These are phyloP conservation scores for Propithecus perrieri DNA, from an alignment of 2,797 vertebrate genomes.

Conservation along the genomic window DNA sequence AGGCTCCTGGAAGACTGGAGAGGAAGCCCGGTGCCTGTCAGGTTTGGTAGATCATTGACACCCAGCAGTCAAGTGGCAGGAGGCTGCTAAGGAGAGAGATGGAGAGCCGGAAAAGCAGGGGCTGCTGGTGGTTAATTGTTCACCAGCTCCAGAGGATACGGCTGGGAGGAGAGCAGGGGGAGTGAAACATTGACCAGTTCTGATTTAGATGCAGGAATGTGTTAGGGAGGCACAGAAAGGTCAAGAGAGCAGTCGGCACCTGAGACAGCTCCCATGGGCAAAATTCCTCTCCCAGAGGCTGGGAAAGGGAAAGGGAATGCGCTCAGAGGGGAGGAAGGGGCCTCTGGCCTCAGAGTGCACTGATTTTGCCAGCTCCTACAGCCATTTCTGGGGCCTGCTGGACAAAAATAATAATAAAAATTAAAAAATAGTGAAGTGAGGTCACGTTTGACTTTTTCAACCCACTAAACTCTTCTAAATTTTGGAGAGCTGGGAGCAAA, in stretches of 20 bases:
- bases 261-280: conserved; percentile 63
- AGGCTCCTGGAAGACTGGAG: not conserved
- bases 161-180: conserved; percentile 24
- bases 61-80: not conserved
- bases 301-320: not conserved
- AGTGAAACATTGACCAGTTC: conserved; percentile 80
- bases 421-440: not conserved
- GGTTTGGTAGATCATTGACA: conserved; percentile 73
- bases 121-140: conserved; percentile 77
- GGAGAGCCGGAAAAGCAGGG: not conserved
- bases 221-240: conserved; percentile 48
- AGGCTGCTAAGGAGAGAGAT: not conserved
- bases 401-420: not conserved
- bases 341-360: conserved; percentile 29
- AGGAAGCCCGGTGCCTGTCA: not conserved
- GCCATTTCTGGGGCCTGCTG: not conserved
- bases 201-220: conserved; percentile 72
- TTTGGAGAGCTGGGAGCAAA: conserved; percentile 44
- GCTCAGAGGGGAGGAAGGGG: conserved; percentile 45
- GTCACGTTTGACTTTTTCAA: conserved; percentile 62
- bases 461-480: conserved; percentile 18
- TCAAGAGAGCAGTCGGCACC: conserved; percentile 58
- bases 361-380: not conserved
- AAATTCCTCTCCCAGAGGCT: conserved; percentile 61
- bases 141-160: conserved; percentile 67